Conservation (phyloP, 2,113 vertebrate genomes). For the Nesospiza acunhae region DNA sequence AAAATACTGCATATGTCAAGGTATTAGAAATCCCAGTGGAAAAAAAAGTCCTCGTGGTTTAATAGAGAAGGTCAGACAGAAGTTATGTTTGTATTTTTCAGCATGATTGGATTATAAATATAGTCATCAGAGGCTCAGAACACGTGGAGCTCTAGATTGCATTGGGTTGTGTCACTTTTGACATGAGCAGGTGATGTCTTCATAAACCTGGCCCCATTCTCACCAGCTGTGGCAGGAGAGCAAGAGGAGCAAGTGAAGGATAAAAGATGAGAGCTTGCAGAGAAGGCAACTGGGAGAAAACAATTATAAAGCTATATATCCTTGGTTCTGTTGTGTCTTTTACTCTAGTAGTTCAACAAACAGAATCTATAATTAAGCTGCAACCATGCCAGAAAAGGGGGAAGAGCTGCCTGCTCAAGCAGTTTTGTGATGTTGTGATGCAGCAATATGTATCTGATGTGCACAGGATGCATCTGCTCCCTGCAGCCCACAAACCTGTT, state of each 20-base stretch:
- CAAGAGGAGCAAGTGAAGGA: not conserved
- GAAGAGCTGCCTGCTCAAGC: conserved; percentile 8
- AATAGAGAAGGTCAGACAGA: not conserved
- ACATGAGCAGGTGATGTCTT: not conserved
- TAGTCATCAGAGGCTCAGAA: not conserved
- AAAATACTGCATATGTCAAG: not conserved
- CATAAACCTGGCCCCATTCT: not conserved
- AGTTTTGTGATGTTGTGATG: not conserved
- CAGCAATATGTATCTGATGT: not conserved
- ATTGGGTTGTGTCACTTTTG: not conserved
- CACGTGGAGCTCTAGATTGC: not conserved
- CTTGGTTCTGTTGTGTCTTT: not conserved
- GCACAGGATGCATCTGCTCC: not conserved
- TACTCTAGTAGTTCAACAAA: not conserved
- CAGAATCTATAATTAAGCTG: not conserved
- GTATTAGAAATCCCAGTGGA: not conserved
- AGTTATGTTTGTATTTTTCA: conserved; percentile 14
- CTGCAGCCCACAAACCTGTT: not conserved
- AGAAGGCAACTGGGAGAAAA: not conserved
- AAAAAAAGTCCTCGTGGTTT: not conserved
- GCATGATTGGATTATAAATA: conserved; percentile 47
- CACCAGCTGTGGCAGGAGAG: not conserved
- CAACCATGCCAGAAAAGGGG: not conserved
- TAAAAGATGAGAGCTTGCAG: not conserved
- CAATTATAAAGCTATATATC: not conserved